Percentiles rank a stretch among this genome's conserved stretches.
Conservation (phyloP, 2,797 vertebrate species). For the Cuculus canorus region DNA sequence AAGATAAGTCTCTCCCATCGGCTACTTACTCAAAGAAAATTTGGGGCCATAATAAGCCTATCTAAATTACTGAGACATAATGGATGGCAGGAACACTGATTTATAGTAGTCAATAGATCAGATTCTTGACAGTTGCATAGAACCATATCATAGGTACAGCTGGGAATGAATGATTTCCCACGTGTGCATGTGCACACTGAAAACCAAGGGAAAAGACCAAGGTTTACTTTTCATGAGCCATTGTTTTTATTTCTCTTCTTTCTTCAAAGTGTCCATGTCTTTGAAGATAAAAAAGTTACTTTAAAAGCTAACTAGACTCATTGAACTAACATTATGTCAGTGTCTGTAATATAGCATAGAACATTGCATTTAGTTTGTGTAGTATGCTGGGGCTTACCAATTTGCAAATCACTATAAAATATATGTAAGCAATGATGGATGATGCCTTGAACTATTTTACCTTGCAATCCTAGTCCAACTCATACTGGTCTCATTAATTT, state of each 20-base stretch:
- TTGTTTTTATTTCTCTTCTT: not conserved
- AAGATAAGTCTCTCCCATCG: not conserved
- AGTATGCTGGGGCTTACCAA: not conserved
- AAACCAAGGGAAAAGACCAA: not conserved
- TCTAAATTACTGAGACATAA: not conserved
- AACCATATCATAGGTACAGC: slow-evolving; percentile 1
- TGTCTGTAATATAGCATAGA: not conserved
- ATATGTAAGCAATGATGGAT: not conserved
- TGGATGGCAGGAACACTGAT: not conserved
- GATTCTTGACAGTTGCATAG: slow-evolving; percentile 43
- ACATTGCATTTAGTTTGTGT: not conserved
- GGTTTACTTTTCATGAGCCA: not conserved
- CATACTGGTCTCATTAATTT: not conserved
- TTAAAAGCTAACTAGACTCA: not conserved
- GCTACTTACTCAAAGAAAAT: not conserved
- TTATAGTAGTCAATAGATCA: not conserved
- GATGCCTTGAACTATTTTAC: not conserved
- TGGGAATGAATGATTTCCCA: not conserved
- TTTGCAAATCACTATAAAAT: not conserved
- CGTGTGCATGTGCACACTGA: not conserved
- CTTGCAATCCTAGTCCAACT: not conserved
- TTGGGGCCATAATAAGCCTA: not conserved
- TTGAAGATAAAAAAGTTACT: not conserved
- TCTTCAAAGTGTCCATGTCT: not conserved
- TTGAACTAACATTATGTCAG: not conserved